phyloP scores from a whole-genome alignment of 2,113 vertebrate genomes.

The Toxotes chatareus region DNA sequence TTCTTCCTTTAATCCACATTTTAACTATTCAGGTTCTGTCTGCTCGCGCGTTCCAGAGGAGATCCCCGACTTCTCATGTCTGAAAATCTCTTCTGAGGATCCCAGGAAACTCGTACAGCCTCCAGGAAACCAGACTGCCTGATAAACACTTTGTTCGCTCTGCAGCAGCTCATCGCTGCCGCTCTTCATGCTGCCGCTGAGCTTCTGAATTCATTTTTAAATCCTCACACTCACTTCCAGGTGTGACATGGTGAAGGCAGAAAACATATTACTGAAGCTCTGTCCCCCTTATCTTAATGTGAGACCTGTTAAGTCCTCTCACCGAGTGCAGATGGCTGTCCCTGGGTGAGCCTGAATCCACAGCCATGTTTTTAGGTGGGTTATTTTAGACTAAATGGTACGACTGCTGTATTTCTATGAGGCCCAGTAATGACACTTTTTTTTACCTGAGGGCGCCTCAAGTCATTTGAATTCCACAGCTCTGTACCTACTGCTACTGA shows the following conservation, averaged over 20 bases:
- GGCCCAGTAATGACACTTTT: not conserved
- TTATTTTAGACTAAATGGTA: not conserved
- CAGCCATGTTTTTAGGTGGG: not conserved
- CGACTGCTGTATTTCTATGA: not conserved
- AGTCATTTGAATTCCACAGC: no score
- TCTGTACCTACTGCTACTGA: no score
- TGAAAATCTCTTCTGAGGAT: constrained; percentile 49
- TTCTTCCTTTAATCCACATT: constrained; percentile 25
- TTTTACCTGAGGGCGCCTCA: not conserved
- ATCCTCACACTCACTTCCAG: constrained; percentile 47
- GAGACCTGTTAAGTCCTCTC: constrained; percentile 17
- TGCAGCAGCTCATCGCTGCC: constrained; percentile 42
- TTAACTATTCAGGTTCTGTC: constrained; percentile 34
- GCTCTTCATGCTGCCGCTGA: constrained; percentile 44
- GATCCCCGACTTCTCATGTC: constrained; percentile 28
- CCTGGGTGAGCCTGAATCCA: not conserved
- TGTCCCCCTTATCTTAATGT: constrained; percentile 22
- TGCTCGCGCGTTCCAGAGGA: constrained; percentile 43
- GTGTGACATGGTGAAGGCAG: constrained; percentile 27
- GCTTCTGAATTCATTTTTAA: constrained; percentile 42
- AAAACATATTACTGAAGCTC: constrained; percentile 38
- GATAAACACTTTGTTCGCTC: constrained; percentile 60
- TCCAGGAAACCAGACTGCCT: constrained; percentile 47
- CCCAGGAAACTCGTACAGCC: constrained; percentile 45
- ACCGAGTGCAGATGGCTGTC: not conserved